Evolutionary conservation across 2,113 vertebrate species (phyloP), one percentile per base, ranked within the genome.

Genomic region (Mustelus asterias): DNA sequence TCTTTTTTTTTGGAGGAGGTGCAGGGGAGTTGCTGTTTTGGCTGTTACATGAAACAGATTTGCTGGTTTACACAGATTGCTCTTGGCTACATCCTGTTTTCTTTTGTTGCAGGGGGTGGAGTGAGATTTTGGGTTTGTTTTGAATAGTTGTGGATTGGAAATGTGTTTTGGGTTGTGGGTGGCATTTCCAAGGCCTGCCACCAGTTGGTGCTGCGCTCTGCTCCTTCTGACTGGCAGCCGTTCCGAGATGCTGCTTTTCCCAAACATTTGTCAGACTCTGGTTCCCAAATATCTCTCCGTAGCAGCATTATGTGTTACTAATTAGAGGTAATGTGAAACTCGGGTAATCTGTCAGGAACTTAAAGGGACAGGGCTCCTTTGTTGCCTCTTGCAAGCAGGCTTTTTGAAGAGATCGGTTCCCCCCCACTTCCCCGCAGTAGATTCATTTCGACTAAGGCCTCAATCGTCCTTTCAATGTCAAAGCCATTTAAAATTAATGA

Each of bases 171-270:
- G 11, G 26, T 14, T 37, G 72, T 22, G 54, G 29, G 8, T n/a
- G 29, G 20, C 48, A 86, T 13, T 86, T 44, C 29, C 70, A 29
- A 2, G 2, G 5, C 8, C 24, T 41, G 72, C 76, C 95, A 65
- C 95, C 2, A 86, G 69, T 89, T 89, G 60, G 72, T 33, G n/a
- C 95, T 85, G 60, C n/a, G 9, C 16, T 14, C 48, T 60, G 13
- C 63, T 29, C 18, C 16, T 11, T 93, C 80, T 37, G 89, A 37
- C 26, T 29, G 10, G 58, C 33, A 18, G 2, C 69, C 33, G 54
- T 20, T 5, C 97, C 98, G 29, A 98, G 22, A 14, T 18, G 54
- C 54, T 76, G 48, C 72, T 22, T 22, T 22, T 22, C 67, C 58
- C 26, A 85, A 85, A 37, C 95, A 80, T 72, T 48, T 29, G 60